Base-by-base conservation (phyloP, 2,113 vertebrate species). In the Anser cygnoides region DNA sequence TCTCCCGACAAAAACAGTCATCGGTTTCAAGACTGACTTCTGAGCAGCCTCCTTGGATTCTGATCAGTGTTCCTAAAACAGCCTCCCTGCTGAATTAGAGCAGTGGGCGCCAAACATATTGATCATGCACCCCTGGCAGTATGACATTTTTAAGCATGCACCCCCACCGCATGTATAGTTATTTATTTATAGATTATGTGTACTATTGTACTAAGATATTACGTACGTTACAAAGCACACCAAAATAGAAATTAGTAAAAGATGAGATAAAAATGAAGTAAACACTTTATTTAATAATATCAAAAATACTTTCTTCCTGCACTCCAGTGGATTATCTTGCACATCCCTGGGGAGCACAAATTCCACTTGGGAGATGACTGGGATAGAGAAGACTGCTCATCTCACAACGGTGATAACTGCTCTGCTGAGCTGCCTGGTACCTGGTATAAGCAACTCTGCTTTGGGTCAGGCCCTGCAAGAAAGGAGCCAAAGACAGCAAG, bases 301-400 rank as follows among this genome's bases (percentile, higher is more conserved):
- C 55, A 65, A 59, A 59, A 73, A 14, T 1, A 29, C 11, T 39
- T 68, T 35, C 33, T 81, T 89, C 22, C 16, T 74, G 29, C 12
- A 12, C 7, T 43, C 39, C 19, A 43, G 15, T 0, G 1, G 37
- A 19, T 43, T 49, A 50, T 58, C 16, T 41, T 31, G 22, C 3
- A 1, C 46, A 39, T 2, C 50, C 19, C 22, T 6, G 33, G 22
- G 1, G 1, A 31, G 17, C 29, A 25, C 1, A 0, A 17, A 35
- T 9, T 8, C 46, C 12, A 5, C 29, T 75, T 86, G 31, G 35
- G 41, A 75, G 33, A 28, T 13, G 20, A 5, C 19, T 43, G 41
- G 15, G 19, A 16, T 79, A 43, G 41, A 43, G 41, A 75, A 37
- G 7, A 28, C 10, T 43, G 9, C n/a, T 62, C 6, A 28, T 43